Evolutionary conservation across 2,797 vertebrate genomes (phyloP), one percentile per base, ranked within the genome.

Genomic region (Anableps anableps): DNA sequence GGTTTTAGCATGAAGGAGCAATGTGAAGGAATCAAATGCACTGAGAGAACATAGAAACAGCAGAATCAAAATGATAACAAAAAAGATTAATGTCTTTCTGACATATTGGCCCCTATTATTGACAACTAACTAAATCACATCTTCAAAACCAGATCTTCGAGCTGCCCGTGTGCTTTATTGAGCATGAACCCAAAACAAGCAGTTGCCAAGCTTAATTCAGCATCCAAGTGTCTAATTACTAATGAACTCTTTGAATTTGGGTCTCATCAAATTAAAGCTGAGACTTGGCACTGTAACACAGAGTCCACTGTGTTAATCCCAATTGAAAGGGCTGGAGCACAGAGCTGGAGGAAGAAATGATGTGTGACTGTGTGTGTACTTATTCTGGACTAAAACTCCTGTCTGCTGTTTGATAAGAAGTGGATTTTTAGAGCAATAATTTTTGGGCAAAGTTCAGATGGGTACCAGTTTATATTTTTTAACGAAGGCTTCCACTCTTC

Each of bases 161-260:
- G 68, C 11, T 1, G 5, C 68, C 29, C 1, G 5, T 45, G 47
- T 68, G n/a, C 43, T 74, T 26, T 48, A 55, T 2, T 45, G 73
- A 55, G 11, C 72, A 47, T 21, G 29, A 68, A 55, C 62, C 74
- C 34, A 70, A 34, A 45, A 17, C 72, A 43, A 74, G n/a, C 45
- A 47, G 72, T 41, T 26, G 62, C 17, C 60, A 53, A 45, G 38
- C 60, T 38, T 3, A 13, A 38, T 74, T 72, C 29, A 72, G 41
- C 51, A 48, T 50, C 47, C 13, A 43, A 64, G n/a, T 47, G 9
- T 76, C 80, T n/a, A 64, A 41, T 76, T 76, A 80, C 43, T 72
- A 41, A 45, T 60, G 68, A 76, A 64, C 5, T 45, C 21, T n/a
- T 51, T 26, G 31, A 72, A 62, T 76, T 41, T 50, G 23, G 53